Evolutionary conservation across 2,113 vertebrate species (phyloP).

Genomic region (Suncus etruscus): DNA sequence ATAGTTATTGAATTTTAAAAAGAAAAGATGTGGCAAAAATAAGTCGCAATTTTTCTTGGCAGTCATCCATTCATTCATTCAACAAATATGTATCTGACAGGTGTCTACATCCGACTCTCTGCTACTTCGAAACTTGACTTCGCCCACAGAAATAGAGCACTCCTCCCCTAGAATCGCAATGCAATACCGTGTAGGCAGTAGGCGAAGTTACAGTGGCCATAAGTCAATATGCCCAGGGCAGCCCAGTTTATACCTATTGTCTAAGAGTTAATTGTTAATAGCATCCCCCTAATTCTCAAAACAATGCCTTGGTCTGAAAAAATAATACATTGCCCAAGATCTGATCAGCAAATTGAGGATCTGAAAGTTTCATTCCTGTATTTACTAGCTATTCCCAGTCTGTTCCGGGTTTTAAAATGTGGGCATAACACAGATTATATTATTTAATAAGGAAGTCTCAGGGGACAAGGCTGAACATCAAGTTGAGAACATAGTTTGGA

Average conservation of each 20-base stretch:
- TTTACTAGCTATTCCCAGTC: conserved; percentile 15
- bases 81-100: conserved; percentile 39
- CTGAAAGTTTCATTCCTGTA: conserved; percentile 42
- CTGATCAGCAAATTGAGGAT: not conserved
- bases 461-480: not conserved
- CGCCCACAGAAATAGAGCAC: not conserved
- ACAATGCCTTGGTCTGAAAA: not conserved
- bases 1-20: not conserved
- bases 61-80: conserved; percentile 32
- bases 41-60: not conserved
- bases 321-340: not conserved
- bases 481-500: not conserved
- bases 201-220: not conserved
- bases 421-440: not conserved
- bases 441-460: not conserved
- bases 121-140: conserved; percentile 38
- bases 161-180: not conserved
- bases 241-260: not conserved
- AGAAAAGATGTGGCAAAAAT: not conserved
- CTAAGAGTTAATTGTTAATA: not conserved
- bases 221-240: not conserved
- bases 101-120: not conserved
- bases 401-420: conserved; percentile 22
- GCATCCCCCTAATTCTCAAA: not conserved
- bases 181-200: not conserved